phyloP scores from a whole-genome alignment of 2,113 vertebrate species.

The Saguinus midas region DNA sequence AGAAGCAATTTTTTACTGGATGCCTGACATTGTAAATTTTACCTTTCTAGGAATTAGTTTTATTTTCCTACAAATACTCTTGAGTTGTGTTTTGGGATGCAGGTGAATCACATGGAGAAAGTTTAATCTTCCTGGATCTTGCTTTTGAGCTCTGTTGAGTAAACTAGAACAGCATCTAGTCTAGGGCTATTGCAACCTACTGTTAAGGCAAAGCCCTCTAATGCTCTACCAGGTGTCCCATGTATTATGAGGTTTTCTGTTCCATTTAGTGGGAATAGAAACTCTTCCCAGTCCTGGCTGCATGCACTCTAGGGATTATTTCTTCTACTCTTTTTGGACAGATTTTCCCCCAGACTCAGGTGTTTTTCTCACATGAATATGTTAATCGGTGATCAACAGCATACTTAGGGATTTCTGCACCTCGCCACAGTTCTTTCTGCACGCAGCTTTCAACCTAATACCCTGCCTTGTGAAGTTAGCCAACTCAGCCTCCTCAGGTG shows the following conservation, averaged over 20 bases:
- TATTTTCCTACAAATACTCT: neutral
- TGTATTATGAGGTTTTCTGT: neutral
- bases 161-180: neutral
- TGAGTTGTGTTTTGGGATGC: neutral
- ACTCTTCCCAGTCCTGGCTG: neutral
- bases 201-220: neutral
- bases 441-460: neutral
- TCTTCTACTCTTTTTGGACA: neutral
- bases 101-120: neutral
- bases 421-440: neutral
- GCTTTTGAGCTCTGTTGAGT: neutral
- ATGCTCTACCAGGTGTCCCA: neutral
- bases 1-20: neutral
- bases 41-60: neutral
- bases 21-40: neutral
- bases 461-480: neutral
- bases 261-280: neutral
- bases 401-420: too few species aligned
- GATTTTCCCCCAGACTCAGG: neutral
- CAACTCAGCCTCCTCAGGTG: neutral
- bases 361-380: neutral
- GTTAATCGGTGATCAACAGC: neutral
- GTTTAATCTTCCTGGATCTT: neutral
- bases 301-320: neutral
- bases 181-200: neutral